phyloP scores from a whole-genome alignment of 2,888 invertebrate species.

The Polyploca ridens region DNA sequence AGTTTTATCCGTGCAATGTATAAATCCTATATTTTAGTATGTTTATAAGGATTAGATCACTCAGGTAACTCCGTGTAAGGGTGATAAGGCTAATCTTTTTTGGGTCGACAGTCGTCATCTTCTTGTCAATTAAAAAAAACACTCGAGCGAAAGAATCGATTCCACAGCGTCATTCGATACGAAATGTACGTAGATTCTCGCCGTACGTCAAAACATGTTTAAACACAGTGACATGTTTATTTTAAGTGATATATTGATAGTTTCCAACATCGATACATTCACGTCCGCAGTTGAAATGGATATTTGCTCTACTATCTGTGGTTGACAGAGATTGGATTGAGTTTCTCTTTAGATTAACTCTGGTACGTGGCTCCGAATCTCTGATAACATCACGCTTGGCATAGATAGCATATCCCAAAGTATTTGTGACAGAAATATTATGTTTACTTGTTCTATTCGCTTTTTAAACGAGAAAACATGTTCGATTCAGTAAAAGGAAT shows the following conservation, averaged over 20 bases:
- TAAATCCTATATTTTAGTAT: no score
- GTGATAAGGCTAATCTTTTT: no score
- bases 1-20: no score
- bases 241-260: conserved; percentile 40
- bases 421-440: neutral
- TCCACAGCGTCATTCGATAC: neutral
- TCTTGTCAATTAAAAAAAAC: no score
- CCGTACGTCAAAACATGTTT: conserved; percentile 12
- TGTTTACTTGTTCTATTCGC: neutral
- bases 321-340: conserved; percentile 9
- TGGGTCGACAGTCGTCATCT: no score
- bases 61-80: no score
- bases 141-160: no score
- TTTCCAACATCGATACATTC: conserved; percentile 19
- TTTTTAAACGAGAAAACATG: no score
- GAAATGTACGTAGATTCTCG: neutral
- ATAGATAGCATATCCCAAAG: neutral
- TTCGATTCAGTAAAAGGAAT: no score
- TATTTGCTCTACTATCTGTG: neutral
- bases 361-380: neutral
- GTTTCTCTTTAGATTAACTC: neutral
- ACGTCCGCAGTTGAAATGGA: neutral
- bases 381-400: neutral
- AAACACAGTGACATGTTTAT: conserved; percentile 40
- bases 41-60: no score